Evolutionary conservation across 2,888 invertebrate species (phyloP).

Genomic region (Drosophila mettleri): DNA sequence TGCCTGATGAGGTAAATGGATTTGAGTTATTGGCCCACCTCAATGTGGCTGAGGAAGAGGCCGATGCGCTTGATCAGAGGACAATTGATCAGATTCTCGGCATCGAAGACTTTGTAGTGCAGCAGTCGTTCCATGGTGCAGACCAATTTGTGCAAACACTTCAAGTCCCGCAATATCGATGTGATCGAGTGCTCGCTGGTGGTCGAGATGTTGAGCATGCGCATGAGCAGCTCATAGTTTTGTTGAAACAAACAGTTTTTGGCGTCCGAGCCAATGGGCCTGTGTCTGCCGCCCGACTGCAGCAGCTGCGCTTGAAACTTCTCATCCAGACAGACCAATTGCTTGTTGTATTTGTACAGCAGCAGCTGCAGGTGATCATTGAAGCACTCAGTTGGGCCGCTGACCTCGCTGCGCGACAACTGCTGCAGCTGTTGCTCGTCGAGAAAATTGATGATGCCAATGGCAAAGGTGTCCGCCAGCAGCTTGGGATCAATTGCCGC

Average conservation of each 20-base stretch:
- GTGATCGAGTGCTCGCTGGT: slow-evolving; percentile 56
- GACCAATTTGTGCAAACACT: slow-evolving; percentile 65
- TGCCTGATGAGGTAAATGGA: background rate
- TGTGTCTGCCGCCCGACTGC: background rate
- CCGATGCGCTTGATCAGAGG: slow-evolving; percentile 82
- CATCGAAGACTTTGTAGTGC: slow-evolving; percentile 74
- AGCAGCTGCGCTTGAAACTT: slow-evolving; percentile 36
- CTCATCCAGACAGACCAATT: slow-evolving; percentile 71
- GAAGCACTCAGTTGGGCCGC: background rate
- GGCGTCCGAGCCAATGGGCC: background rate
- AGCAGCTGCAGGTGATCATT: slow-evolving; percentile 47
- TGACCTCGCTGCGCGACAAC: background rate
- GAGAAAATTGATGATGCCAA: slow-evolving; percentile 82
- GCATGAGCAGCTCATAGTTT: slow-evolving; percentile 82
- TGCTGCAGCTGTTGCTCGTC: slow-evolving; percentile 54
- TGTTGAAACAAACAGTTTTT: slow-evolving; percentile 79
- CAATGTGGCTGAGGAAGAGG: slow-evolving; percentile 80
- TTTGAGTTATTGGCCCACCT: slow-evolving; percentile 56
- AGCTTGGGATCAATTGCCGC: slow-evolving; percentile 69
- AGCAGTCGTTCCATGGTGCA: slow-evolving; percentile 73
- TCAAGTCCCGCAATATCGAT: slow-evolving; percentile 69
- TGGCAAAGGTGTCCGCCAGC: slow-evolving; percentile 79
- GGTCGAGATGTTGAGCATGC: slow-evolving; percentile 70
- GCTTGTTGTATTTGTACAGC: slow-evolving; percentile 77
- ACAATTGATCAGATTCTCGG: slow-evolving; percentile 62